These are phyloP conservation scores for Hemiprocne comata DNA, from an alignment of 2,113 vertebrate species.

Conservation along the genomic window DNA sequence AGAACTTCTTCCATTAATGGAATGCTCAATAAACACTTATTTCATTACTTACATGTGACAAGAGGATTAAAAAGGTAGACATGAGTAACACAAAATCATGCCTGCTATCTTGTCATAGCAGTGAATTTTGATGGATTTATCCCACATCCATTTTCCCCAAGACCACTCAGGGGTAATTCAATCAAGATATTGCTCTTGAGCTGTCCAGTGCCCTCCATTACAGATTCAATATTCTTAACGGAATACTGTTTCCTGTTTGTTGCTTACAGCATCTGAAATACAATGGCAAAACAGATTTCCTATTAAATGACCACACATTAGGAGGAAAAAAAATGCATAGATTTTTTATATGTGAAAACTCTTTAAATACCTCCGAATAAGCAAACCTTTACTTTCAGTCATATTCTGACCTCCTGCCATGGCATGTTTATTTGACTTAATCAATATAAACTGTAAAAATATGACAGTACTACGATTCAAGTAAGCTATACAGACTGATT, in stretches of 20 bases:
- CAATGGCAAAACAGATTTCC: neutral
- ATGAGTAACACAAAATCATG: neutral
- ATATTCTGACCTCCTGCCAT: neutral
- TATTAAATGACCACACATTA: neutral
- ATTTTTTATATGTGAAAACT: neutral
- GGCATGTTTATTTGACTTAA: neutral
- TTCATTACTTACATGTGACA: neutral
- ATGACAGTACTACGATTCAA: neutral
- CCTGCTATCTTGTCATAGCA: neutral
- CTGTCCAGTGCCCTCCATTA: neutral
- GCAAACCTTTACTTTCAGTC: neutral
- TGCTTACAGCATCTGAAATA: neutral
- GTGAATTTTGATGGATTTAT: neutral
- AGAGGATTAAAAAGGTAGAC: neutral
- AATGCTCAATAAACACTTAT: neutral
- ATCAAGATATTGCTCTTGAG: constrained; percentile 9
- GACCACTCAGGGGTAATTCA: neutral
- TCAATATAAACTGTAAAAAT: neutral
- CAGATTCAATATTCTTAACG: neutral
- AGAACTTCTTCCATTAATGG: neutral
- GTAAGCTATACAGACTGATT: neutral
- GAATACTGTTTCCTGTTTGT: neutral
- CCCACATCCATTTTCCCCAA: neutral
- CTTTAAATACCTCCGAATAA: neutral
- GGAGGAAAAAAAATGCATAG: neutral